These are phyloP conservation scores for Hassar affinis DNA, from an alignment of 2,113 vertebrate genomes.

Conservation along the genomic window DNA sequence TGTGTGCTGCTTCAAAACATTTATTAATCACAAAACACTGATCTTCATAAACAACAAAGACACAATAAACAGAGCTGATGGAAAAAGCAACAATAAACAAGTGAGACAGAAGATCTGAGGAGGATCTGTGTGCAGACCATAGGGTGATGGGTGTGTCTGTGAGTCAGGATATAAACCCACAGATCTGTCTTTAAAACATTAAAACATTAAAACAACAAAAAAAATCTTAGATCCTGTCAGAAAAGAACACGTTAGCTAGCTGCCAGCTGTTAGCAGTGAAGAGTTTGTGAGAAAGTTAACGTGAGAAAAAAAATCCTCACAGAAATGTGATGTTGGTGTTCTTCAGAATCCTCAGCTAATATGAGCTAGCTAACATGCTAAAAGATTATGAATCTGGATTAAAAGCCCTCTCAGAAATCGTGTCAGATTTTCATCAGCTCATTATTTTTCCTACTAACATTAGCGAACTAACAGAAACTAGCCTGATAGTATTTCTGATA, in stretches of 20 bases:
- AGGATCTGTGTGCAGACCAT: neutral
- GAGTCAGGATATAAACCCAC: neutral
- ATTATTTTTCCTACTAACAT: neutral
- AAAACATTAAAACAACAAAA: no score
- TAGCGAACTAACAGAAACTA: neutral
- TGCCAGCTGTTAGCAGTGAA: neutral
- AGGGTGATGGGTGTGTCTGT: neutral
- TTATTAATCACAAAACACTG: constrained; percentile 68
- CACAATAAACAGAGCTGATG: constrained; percentile 50
- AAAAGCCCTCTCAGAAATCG: neutral
- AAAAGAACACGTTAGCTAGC: neutral
- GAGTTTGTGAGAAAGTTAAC: neutral
- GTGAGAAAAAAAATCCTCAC: neutral
- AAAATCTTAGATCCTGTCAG: neutral
- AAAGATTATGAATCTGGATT: neutral
- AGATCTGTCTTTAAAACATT: neutral
- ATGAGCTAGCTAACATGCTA: neutral
- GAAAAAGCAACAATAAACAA: constrained; percentile 47
- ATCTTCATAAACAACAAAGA: constrained; percentile 61
- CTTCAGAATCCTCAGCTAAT: no score
- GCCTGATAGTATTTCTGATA: neutral
- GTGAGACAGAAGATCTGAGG: neutral
- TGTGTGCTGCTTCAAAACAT: constrained; percentile 75
- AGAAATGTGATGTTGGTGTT: no score
- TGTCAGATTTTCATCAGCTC: no score